Percentiles rank a stretch among this genome's conserved stretches.
Evolutionary conservation across 2,888 invertebrate species (phyloP).

Genomic region (Sceliomorpha sp.): DNA sequence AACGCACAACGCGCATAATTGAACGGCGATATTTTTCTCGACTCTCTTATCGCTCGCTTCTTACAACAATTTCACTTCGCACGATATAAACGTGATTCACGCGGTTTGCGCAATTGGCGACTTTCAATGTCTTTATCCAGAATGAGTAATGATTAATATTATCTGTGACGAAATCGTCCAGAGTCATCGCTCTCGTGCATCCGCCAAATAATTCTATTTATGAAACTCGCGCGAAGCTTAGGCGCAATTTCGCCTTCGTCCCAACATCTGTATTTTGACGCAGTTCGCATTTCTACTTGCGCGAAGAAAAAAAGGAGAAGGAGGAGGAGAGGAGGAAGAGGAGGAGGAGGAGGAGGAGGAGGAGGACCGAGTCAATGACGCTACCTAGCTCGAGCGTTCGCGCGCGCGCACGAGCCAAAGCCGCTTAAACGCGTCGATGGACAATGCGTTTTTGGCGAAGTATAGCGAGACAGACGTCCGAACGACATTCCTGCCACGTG

Average conservation of each 20-base stretch:
- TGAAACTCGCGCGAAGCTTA: conserved; percentile 38
- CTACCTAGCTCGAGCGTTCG: no score
- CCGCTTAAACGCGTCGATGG: no score
- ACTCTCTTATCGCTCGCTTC: conserved; percentile 47
- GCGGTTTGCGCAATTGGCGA: conserved; percentile 57
- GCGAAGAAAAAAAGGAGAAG: neutral
- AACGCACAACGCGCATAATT: conserved; percentile 35
- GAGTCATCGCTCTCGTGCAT: conserved; percentile 57
- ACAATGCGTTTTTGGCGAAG: conserved; percentile 74
- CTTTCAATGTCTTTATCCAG: conserved; percentile 57
- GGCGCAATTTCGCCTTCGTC: conserved; percentile 31
- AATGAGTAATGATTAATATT: conserved; percentile 63
- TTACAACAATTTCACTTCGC: conserved; percentile 45
- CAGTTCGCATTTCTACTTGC: conserved; percentile 20
- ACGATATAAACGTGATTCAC: conserved; percentile 57
- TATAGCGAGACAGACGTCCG: conserved; percentile 66
- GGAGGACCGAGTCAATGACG: no score
- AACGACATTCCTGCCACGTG: conserved; percentile 76
- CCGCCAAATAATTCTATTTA: conserved; percentile 59
- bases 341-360: no score
- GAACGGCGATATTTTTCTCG: conserved; percentile 47
- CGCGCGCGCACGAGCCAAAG: no score
- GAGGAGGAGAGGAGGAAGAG: no score
- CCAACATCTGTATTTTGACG: conserved; percentile 27
- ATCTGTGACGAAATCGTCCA: conserved; percentile 60